Evolutionary conservation across 2,797 vertebrate species (phyloP).

Genomic region (Petrocephalus schoutedeni): DNA sequence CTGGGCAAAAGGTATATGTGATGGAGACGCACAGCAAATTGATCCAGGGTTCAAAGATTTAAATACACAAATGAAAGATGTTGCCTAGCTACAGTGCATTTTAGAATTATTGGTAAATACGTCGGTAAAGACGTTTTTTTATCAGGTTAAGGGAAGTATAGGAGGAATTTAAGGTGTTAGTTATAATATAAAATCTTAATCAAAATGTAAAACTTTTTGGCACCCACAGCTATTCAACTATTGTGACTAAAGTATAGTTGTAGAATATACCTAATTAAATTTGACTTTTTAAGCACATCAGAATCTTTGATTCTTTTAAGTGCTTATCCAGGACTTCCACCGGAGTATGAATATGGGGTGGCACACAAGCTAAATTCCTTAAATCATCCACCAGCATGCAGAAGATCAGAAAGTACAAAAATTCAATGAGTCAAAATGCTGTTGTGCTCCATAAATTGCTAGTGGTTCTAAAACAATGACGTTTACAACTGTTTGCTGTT

Average conservation of each 20-base stretch:
- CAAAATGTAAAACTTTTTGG: not conserved
- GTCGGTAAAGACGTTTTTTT: not conserved
- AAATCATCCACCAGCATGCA: not conserved
- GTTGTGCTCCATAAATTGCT: not conserved
- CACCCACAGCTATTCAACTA: not conserved
- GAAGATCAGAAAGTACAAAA: not conserved
- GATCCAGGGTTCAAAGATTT: not conserved
- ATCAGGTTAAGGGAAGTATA: not conserved
- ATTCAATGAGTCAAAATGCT: not conserved
- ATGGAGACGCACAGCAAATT: not conserved
- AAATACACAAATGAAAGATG: not conserved
- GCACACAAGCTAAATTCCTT: not conserved
- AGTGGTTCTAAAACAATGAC: not conserved
- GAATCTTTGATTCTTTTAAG: not conserved
- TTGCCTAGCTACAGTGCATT: not conserved
- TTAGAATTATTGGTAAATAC: not conserved
- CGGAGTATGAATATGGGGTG: not conserved
- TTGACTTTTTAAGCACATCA: not conserved
- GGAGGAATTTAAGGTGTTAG: not conserved
- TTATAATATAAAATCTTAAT: not conserved
- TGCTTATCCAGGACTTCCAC: not conserved
- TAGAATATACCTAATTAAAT: not conserved
- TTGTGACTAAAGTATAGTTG: not conserved
- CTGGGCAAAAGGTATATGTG: slow-evolving; percentile 44
- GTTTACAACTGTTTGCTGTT: not conserved